These are phyloP conservation scores for Sinocyclocheilus anshuiensis DNA, from an alignment of 2,113 vertebrate genomes.

Conservation along the genomic window DNA sequence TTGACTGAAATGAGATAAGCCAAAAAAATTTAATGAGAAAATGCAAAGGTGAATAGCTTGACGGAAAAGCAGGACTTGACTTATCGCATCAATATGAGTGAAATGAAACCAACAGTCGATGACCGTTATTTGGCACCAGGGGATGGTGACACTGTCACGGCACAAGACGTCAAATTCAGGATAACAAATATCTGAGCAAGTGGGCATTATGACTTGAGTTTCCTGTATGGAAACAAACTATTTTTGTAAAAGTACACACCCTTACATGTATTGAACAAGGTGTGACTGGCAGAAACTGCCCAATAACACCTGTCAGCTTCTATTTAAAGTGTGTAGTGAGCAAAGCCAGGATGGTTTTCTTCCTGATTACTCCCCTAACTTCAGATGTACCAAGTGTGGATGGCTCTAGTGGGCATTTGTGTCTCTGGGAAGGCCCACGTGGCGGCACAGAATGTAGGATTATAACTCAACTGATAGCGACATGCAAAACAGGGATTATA, in stretches of 20 bases:
- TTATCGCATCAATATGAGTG: background rate
- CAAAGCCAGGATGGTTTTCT: background rate
- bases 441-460: constrained; percentile 46
- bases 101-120: constrained; percentile 21
- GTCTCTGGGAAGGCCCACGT: constrained; percentile 37
- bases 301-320: background rate
- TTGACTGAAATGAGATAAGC: constrained; percentile 57
- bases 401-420: background rate
- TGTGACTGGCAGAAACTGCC: background rate
- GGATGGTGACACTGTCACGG: background rate
- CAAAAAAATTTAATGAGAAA: constrained; percentile 50
- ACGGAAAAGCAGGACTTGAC: constrained; percentile 11
- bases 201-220: background rate
- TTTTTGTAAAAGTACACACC: background rate
- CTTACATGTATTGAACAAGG: background rate
- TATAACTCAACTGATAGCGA: constrained; percentile 57
- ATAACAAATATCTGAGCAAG: background rate
- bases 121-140: background rate
- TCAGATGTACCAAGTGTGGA: background rate
- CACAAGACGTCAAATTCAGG: background rate
- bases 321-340: background rate
- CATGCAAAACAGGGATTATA: constrained; percentile 56
- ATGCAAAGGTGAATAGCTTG: constrained; percentile 60
- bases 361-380: background rate
- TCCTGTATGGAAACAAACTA: background rate